Evolutionary conservation across 1,140 invertebrate species (phyloP), one percentile per base, ranked within the genome.

Genomic region (Drosophila parabipectinata): DNA sequence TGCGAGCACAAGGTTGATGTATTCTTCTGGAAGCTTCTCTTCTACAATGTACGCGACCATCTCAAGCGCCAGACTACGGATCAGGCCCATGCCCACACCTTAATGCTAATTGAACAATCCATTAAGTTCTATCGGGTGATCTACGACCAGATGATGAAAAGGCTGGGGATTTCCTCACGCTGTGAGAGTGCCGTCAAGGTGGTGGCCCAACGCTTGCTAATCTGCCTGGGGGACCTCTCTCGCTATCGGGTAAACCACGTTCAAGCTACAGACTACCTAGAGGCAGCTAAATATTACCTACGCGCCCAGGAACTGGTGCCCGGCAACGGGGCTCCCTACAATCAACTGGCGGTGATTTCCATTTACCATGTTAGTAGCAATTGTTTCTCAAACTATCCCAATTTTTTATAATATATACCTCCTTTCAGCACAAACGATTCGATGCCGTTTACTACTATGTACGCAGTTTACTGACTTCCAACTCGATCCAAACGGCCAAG

Each of bases 381-480:
- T 59, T 30, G 51, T 34, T 24, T 24, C 9, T 8, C 9, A 24
- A 51, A 28, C 5, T 28, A 5, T 45, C 66, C 2, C 60, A 10
- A 37, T 32, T 44, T 21, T 52, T 21, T 18, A 60, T 14, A 26
- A 41, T 14, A 71, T 39, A 52, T 8, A 18, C 26, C 5, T n/a
- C 52, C 75, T 94, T 75, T 94, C 92, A 98, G 97, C 96, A 96
- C 92, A 94, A 97, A 88, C 98, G 98, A 93, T 93, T 99, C 56
- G 98, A 99, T 93, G 97, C 98, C n/a, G 97, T 99, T 10, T 99
- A 99, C 93, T 98, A 97, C 92, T 98, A 98, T 90, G 98, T 98
- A 95, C 94, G 98, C 81, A 98, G 98, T 92, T 93, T 99, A 55
- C 97, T 98, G 94, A 96, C 97, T 34, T 98, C 97, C 15, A 98